phyloP scores from a whole-genome alignment of 2,888 invertebrate genomes.

The Entomobrya proxima region DNA sequence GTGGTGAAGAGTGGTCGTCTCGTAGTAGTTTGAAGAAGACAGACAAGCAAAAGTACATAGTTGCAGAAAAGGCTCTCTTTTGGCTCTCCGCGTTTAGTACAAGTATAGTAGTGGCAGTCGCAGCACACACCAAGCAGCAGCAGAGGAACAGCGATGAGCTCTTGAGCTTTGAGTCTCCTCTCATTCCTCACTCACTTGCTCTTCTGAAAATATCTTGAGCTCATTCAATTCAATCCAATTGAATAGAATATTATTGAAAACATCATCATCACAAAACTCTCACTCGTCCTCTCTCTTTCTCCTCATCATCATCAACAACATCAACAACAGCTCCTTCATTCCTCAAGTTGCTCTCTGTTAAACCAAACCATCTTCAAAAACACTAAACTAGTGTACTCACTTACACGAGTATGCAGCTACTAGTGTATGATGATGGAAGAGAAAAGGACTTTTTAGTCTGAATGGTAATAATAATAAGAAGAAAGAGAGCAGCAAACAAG shows the following conservation, averaged over 20 bases:
- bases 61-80: constrained; percentile 2
- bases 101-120: neutral
- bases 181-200: constrained; percentile 65
- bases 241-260: constrained; percentile 68
- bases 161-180: constrained; percentile 69
- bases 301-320: constrained; percentile 47
- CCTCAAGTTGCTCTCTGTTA: constrained; percentile 67
- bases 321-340: constrained; percentile 67
- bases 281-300: constrained; percentile 10
- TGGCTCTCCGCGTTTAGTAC: neutral
- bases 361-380: constrained; percentile 66
- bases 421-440: constrained; percentile 26
- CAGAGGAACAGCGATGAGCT: constrained; percentile 66
- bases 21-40: neutral
- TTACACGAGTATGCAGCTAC: constrained; percentile 40
- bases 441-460: constrained; percentile 57
- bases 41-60: constrained; percentile 22
- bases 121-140: constrained; percentile 32
- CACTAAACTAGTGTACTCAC: constrained; percentile 63
- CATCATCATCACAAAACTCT: constrained; percentile 47
- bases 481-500: constrained; percentile 26
- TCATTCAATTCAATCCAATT: constrained; percentile 68
- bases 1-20: constrained; percentile 17
- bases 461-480: constrained; percentile 48
- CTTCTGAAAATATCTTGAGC: constrained; percentile 67